Evolutionary conservation across 64 coral and sea anemone genomes (phyloP).

Genomic region (Porites lutea): DNA sequence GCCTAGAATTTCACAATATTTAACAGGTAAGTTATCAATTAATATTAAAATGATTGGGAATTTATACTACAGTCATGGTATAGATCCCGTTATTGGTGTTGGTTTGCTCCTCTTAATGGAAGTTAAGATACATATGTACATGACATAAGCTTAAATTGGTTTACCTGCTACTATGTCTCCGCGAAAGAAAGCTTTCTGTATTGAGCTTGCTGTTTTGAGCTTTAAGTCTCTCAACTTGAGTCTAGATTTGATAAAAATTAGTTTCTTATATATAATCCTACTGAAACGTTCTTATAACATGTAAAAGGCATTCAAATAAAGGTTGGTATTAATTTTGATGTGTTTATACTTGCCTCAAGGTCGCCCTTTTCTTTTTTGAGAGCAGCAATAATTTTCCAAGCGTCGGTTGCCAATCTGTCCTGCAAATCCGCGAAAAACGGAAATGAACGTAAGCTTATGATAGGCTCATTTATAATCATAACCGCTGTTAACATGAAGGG

Average conservation of each 20-base stretch:
- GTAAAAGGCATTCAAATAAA: neutral
- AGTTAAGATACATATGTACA: too few species aligned
- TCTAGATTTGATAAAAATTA: constrained; percentile 17
- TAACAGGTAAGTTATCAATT: neutral
- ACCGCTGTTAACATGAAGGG: too few species aligned
- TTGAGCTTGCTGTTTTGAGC: constrained; percentile 65
- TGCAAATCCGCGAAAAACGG: neutral
- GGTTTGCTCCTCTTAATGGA: too few species aligned
- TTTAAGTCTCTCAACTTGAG: constrained; percentile 55
- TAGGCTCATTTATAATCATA: too few species aligned
- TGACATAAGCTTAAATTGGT: too few species aligned
- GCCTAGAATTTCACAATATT: neutral
- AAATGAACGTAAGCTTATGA: too few species aligned
- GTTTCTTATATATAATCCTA: neutral
- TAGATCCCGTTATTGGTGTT: too few species aligned
- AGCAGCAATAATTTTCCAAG: constrained; percentile 85
- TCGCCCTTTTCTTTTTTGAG: constrained; percentile 83
- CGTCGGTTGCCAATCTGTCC: constrained; percentile 83
- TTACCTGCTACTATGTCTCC: constrained; percentile 32
- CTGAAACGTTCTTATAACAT: too few species aligned
- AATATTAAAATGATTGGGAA: neutral
- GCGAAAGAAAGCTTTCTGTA: neutral
- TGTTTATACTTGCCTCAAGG: constrained; percentile 60
- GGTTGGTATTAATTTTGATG: neutral
- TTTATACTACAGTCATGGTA: neutral